phyloP scores from a whole-genome alignment of 2,113 vertebrate species.

The Lethenteron reissneri region DNA sequence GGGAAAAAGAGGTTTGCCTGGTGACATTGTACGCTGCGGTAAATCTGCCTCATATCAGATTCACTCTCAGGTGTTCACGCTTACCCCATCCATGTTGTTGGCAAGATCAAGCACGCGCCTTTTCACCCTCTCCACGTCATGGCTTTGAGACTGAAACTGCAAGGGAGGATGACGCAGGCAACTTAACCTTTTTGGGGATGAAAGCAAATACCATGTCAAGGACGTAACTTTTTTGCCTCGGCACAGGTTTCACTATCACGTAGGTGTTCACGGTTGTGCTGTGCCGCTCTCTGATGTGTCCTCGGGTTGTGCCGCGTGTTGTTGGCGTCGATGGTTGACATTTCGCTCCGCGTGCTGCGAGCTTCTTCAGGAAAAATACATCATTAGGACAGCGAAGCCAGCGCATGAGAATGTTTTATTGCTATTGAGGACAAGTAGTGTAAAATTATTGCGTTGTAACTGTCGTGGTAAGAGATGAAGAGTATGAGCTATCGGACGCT shows the following conservation, averaged over 20 bases:
- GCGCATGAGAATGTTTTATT: too few species aligned
- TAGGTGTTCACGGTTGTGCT: background rate
- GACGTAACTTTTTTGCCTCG: background rate
- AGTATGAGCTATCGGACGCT: too few species aligned
- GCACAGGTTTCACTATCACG: background rate
- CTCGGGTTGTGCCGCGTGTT: too few species aligned
- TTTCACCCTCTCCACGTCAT: conserved; percentile 26
- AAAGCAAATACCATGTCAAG: background rate
- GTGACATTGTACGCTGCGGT: background rate
- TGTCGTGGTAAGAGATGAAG: too few species aligned
- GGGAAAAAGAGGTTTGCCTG: too few species aligned
- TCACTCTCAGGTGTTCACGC: conserved; percentile 12
- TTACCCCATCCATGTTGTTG: conserved; percentile 58
- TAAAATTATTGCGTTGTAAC: too few species aligned
- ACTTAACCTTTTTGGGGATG: background rate
- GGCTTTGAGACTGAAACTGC: conserved; percentile 39
- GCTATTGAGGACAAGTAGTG: too few species aligned
- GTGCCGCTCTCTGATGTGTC: background rate
- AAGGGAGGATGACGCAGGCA: background rate
- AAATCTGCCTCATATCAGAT: too few species aligned
- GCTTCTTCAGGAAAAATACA: too few species aligned
- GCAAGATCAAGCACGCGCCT: conserved; percentile 53
- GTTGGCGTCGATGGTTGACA: too few species aligned
- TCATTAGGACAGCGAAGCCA: too few species aligned
- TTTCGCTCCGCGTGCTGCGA: too few species aligned